Percentiles rank a stretch among this genome's conserved stretches.
These are phyloP conservation scores for Leptinotarsa lineolata DNA, from an alignment of 1,140 invertebrate species.

Conservation along the genomic window DNA sequence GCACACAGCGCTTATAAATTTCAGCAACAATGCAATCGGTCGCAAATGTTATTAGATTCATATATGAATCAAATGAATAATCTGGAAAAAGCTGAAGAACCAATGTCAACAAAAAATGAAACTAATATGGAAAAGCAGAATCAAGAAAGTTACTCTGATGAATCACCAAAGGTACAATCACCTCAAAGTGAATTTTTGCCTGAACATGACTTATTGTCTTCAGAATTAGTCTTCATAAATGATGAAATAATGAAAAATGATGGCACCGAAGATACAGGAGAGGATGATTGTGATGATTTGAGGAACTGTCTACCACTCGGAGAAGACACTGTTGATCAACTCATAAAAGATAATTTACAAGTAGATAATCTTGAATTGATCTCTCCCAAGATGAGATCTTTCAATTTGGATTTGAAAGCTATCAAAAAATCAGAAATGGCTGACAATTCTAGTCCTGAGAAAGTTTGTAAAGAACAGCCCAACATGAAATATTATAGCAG, in stretches of 20 bases:
- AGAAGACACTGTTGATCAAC: conserved; percentile 27
- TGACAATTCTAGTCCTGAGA: not conserved
- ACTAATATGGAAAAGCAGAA: not conserved
- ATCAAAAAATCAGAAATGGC: not conserved
- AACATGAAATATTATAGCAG: conserved; percentile 24
- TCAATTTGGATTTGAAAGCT: conserved; percentile 5
- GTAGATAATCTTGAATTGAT: conserved; percentile 21
- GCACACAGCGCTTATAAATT: conserved; percentile 42
- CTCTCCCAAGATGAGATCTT: conserved; percentile 17
- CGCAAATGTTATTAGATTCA: conserved; percentile 39
- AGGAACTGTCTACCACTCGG: conserved; percentile 22
- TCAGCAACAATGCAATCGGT: conserved; percentile 44
- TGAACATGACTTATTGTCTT: not conserved
- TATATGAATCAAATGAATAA: conserved; percentile 35
- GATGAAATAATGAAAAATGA: conserved; percentile 23
- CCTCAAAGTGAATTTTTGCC: conserved; percentile 4
- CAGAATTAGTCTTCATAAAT: conserved; percentile 18
- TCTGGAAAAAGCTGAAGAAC: conserved; percentile 4
- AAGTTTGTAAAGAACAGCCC: conserved; percentile 13
- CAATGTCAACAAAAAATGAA: conserved; percentile 5
- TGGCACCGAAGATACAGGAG: conserved; percentile 10
- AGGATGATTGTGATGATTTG: conserved; percentile 22
- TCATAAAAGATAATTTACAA: conserved; percentile 23
- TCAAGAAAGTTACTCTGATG: not conserved
- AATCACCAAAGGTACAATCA: not conserved